phyloP scores from a whole-genome alignment of 2,888 invertebrate genomes.

The Beris chalybata region DNA sequence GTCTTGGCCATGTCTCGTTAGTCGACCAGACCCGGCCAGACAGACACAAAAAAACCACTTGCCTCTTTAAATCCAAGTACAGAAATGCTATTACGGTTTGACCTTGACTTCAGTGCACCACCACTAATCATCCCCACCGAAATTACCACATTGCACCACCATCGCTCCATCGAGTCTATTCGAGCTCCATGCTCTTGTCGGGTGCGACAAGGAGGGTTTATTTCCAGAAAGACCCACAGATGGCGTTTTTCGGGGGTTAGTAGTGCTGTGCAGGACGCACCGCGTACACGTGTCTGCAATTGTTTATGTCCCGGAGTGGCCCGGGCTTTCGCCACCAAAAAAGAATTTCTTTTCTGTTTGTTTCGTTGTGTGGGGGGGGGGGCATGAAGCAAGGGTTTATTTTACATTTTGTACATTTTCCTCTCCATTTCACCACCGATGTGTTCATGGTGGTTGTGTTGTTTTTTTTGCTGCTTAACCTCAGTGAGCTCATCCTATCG shows the following conservation, averaged over 20 bases:
- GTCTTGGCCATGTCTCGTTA: conserved; percentile 4
- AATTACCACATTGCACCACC: background rate
- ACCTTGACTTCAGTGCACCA: conserved; percentile 28
- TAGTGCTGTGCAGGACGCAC: conserved; percentile 9
- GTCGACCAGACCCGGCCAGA: conserved; percentile 3
- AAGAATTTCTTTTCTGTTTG: conserved; percentile 14
- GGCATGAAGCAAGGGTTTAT: conserved; percentile 3
- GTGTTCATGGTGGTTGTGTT: conserved; percentile 16
- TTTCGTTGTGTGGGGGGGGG: too few species aligned
- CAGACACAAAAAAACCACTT: conserved; percentile 4
- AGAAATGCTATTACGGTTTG: conserved; percentile 22
- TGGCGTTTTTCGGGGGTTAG: conserved; percentile 18
- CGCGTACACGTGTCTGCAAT: conserved; percentile 29
- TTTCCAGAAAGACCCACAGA: conserved; percentile 18
- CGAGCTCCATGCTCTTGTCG: conserved; percentile 9
- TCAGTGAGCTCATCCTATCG: background rate
- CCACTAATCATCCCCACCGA: background rate
- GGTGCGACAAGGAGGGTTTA: background rate
- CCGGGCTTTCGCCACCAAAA: background rate
- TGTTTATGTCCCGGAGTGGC: conserved; percentile 23
- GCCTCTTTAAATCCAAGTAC: conserved; percentile 10
- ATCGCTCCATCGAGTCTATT: background rate
- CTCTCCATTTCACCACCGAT: conserved; percentile 15
- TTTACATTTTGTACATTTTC: conserved; percentile 27
- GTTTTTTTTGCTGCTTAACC: background rate